These are phyloP conservation scores for Lophotis ruficrista DNA, from an alignment of 2,113 vertebrate species.

Conservation along the genomic window DNA sequence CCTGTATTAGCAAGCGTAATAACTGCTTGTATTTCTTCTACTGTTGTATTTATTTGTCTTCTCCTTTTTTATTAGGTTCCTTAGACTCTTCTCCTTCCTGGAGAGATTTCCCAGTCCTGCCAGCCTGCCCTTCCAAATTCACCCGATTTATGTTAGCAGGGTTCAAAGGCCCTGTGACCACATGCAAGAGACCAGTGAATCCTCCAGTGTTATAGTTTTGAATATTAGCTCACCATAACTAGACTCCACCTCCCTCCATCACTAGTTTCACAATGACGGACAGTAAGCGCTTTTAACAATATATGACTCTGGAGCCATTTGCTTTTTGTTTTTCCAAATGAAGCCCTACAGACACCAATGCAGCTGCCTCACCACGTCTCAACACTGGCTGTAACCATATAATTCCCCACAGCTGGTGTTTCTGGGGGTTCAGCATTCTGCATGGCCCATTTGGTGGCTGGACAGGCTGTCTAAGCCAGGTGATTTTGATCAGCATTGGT, in stretches of 20 bases:
- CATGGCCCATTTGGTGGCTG: background rate
- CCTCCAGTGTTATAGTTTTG: fast-evolving
- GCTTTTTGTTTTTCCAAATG: background rate
- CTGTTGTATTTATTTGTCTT: background rate
- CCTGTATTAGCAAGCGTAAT: background rate
- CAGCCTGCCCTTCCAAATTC: background rate
- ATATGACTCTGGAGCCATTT: background rate
- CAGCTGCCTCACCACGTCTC: background rate
- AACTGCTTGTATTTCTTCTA: background rate
- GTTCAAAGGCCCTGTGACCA: background rate
- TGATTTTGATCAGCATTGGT: background rate
- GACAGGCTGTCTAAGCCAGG: background rate
- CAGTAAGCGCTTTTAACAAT: background rate
- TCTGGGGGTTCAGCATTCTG: background rate
- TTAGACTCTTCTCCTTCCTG: background rate
- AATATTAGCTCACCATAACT: background rate
- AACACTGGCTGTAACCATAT: background rate
- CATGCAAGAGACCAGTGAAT: background rate
- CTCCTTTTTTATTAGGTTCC: background rate
- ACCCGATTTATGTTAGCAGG: background rate
- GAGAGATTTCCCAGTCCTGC: background rate
- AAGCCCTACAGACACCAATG: background rate
- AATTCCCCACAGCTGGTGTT: fast-evolving
- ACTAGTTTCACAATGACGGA: background rate
- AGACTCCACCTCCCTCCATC: background rate